Evolutionary conservation across 1,140 invertebrate genomes (phyloP), one percentile per base, ranked within the genome.

Genomic region (Eurytemora carolleeae): DNA sequence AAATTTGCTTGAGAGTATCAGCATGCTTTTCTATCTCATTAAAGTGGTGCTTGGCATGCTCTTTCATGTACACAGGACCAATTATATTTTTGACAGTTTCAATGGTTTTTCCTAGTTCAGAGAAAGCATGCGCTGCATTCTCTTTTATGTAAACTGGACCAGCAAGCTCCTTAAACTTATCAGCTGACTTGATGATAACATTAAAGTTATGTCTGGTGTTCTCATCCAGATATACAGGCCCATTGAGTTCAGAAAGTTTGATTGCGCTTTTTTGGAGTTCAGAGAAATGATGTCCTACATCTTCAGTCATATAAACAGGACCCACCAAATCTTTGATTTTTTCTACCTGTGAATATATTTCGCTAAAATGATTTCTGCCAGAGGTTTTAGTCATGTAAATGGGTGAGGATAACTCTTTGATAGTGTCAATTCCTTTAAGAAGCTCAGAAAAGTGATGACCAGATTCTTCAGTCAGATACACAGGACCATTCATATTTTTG

Each of bases 41-140:
- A 25, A 59, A 59, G 31, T 59, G 58, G n/a, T 59, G 58, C 22
- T 59, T 31, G n/a, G 58, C 22, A 61, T 61, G 59, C 16, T 61
- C 24, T 23, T 31, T 61, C 22, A n/a, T 31, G 54, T 54, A 61
- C 31, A 61, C 24, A 1, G 59, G 59, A 55, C 59, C 59, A 3
- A 61, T 52, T 7, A 61, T 19, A 20, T 19, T 24, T 57, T 57
- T 57, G 7, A 57, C 18, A 18, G 18, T 57, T 3, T 57, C 56
- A 24, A 57, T 57, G 3, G 18, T 15, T 23, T 57, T 57, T 16
- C 17, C 23, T 15, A 57, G 7, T 25, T 57, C 56, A 7, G 18
- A 20, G 56, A 57, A 57, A 25, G 15, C 7, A 57, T 57, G 56
- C 3, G 20, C 23, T 15, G 56, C 24, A 12, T 57, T 57, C 24